These are phyloP conservation scores for Camptogramma bilineatum DNA, from an alignment of 2,888 invertebrate species.

Conservation along the genomic window DNA sequence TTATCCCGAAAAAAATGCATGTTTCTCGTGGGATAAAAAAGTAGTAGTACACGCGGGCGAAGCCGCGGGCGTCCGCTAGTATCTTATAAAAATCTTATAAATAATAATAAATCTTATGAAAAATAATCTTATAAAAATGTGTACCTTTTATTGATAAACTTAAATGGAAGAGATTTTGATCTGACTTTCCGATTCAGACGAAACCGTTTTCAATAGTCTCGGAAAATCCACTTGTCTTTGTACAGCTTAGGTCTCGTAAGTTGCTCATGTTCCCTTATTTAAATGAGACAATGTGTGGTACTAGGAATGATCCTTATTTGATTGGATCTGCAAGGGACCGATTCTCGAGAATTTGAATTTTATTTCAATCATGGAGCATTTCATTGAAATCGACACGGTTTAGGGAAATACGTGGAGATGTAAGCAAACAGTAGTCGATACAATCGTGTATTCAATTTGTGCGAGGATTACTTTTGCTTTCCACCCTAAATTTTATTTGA, in stretches of 20 bases:
- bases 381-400: slow-evolving; percentile 72
- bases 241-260: slow-evolving; percentile 33
- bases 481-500: slow-evolving; percentile 54
- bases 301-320: slow-evolving; percentile 62
- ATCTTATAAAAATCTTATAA: too few relatives aligned
- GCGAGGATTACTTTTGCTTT: slow-evolving; percentile 69
- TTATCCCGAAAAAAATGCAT: too few relatives aligned
- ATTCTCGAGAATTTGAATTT: slow-evolving; percentile 70
- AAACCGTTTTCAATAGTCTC: not conserved
- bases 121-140: too few relatives aligned
- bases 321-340: slow-evolving; percentile 68
- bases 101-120: too few relatives aligned
- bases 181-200: not conserved
- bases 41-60: too few relatives aligned
- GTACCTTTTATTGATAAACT: too few relatives aligned
- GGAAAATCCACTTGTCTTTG: slow-evolving; percentile 6
- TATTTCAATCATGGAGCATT: slow-evolving; percentile 69
- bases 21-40: too few relatives aligned
- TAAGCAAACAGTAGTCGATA: slow-evolving; percentile 68
- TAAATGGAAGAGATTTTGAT: not conserved
- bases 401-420: slow-evolving; percentile 63
- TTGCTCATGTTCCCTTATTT: slow-evolving; percentile 61
- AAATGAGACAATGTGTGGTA: slow-evolving; percentile 68
- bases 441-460: slow-evolving; percentile 79
- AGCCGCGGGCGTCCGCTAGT: too few relatives aligned